Percentiles rank a stretch among this genome's conserved stretches.
phyloP scores from a whole-genome alignment of 2,113 vertebrate genomes.

The Esox niger region DNA sequence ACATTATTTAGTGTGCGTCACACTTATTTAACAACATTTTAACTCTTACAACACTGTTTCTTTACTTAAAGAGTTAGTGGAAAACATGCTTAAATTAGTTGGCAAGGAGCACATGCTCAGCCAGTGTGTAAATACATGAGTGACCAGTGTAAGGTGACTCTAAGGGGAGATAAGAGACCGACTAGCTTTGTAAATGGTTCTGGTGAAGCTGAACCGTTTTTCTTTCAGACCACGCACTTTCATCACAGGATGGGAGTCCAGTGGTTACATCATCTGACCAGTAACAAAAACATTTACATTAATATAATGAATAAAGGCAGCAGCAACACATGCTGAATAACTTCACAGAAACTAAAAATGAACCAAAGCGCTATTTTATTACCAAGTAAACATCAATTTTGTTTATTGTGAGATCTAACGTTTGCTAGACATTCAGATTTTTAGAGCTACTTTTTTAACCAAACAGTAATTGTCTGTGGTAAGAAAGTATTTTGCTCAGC shows the following conservation, averaged over 20 bases:
- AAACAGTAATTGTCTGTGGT: neutral
- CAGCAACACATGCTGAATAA: too few relatives aligned
- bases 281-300: too few relatives aligned
- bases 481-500: neutral
- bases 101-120: neutral
- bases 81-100: neutral
- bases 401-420: too few relatives aligned
- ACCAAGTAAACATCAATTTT: too few relatives aligned
- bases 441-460: neutral
- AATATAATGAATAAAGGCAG: too few relatives aligned
- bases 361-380: too few relatives aligned
- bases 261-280: too few relatives aligned
- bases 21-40: neutral
- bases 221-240: too few relatives aligned
- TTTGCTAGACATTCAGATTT: too few relatives aligned
- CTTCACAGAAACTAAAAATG: too few relatives aligned
- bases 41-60: neutral
- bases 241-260: too few relatives aligned
- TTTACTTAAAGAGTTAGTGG: neutral
- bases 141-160: constrained; percentile 26
- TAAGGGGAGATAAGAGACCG: constrained; percentile 46
- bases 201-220: constrained; percentile 14
- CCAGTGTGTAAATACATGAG: constrained; percentile 1
- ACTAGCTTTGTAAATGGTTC: constrained; percentile 38
- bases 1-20: neutral